Base-by-base conservation (phyloP, 2,888 invertebrate species). In the Onthophagus sagittarius region DNA sequence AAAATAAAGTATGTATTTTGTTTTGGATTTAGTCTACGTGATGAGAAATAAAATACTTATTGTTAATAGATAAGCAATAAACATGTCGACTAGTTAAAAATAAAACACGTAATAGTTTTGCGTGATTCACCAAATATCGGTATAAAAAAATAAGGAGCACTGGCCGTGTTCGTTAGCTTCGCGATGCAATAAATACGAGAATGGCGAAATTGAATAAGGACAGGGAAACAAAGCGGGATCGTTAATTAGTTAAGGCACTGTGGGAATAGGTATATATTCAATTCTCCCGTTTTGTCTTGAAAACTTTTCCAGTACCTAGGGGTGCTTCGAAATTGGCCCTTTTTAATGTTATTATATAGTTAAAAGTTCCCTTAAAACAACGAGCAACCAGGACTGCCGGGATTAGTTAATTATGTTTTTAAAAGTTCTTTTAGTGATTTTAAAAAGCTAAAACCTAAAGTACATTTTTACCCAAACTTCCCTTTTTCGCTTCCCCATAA, bases 351-450 rank as follows among this genome's bases (percentile, higher is more conserved):
- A 67, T 67, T 67, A 67, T 67, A 67, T 67, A 15, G 67, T 67
- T 67, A 67, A 67, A 67, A 67, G 67, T 67, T 67, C n/a, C 67
- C 67, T n/a, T 32, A 67, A 67, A 67, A 67, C 67, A 67, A n/a
- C 32, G 67, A 15, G 31, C 67, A 53, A 53, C 39, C 39, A 53
- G 39, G 11, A 53, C 39, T 11, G 39, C 64, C 15, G 32, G 31
- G 67, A 67, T 67, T 67, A 23, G 31, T 13, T 67, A 67, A 67
- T 67, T 67, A 67, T 15, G 23, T 67, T 23, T 67, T 67, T 67
- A 67, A 67, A 53, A 53, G 39, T 53, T 53, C 39, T 11, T 53
- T 53, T 11, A 53, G 39, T 23, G 23, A 23, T 23, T 23, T 23
- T 23, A 23, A 53, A 7, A 11, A 53, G 11, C 39, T 53, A 7